Percentiles rank a stretch among this genome's conserved stretches.
Conservation (phyloP, 2,888 invertebrate genomes). For the Galerucella nymphaeae region DNA sequence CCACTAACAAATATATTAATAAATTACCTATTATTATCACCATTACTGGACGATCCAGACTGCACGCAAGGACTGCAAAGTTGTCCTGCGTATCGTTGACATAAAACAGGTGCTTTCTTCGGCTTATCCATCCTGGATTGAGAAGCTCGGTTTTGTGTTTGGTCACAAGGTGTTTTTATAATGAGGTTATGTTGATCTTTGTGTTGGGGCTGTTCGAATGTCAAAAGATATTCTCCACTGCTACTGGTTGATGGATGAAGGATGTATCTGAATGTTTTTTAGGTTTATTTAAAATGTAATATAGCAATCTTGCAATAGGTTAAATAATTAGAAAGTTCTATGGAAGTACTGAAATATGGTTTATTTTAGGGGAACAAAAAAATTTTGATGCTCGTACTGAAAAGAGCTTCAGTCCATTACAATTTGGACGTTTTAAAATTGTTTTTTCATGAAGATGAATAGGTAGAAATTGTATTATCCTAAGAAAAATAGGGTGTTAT, state of each 20-base stretch:
- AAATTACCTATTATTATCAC: slow-evolving; percentile 46
- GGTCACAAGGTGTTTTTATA: slow-evolving; percentile 69
- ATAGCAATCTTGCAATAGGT: neutral
- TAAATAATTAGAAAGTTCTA: too few relatives aligned
- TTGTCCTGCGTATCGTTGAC: slow-evolving; percentile 64
- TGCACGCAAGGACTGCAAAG: slow-evolving; percentile 80
- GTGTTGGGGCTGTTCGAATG: slow-evolving; percentile 76
- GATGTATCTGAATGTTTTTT: slow-evolving; percentile 58
- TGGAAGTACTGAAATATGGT: too few relatives aligned
- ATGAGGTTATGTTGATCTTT: slow-evolving; percentile 77
- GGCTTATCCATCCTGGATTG: slow-evolving; percentile 54
- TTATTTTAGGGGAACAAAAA: too few relatives aligned
- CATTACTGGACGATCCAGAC: slow-evolving; percentile 63
- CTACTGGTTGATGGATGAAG: slow-evolving; percentile 74
- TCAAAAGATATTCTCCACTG: slow-evolving; percentile 79
- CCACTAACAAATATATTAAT: neutral
- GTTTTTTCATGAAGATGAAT: too few relatives aligned
- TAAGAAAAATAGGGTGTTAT: too few relatives aligned
- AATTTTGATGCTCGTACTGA: too few relatives aligned
- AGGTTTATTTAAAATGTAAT: neutral
- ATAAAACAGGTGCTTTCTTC: slow-evolving; percentile 56
- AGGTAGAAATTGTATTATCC: too few relatives aligned
- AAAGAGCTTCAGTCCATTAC: too few relatives aligned
- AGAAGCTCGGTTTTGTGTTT: slow-evolving; percentile 55
- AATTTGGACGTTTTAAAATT: too few relatives aligned